Base-by-base conservation (phyloP, 2,113 vertebrate genomes). In the Tachuris rubrigastra region DNA sequence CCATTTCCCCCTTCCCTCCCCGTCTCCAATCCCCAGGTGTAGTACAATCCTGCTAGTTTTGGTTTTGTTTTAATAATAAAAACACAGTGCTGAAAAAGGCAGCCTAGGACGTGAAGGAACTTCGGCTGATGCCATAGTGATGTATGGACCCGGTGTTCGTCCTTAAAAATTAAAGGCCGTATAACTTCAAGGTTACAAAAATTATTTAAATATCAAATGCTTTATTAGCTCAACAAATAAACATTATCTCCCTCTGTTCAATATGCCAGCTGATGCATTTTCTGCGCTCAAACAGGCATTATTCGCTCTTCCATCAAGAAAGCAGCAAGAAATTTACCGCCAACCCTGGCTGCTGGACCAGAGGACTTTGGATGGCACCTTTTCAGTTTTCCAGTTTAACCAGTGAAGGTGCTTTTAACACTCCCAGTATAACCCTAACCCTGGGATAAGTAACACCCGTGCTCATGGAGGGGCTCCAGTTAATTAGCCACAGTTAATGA, bases 11-110 rank as follows among this genome's bases (percentile, higher is more conserved):
- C 24, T 25, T 50, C 24, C 5, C 7, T n/a, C n/a, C n/a, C n/a
- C n/a, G n/a, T n/a, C 3, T 27, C 7, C 7, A 35, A 0, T 3
- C 24, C 7, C 7, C 33, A 0, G 2, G 14, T 7, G n/a, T 37
- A 52, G 14, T 16, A 73, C 19, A 42, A 30, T 39, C 49, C 30
- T 15, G 6, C 33, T 33, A 8, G 4, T 20, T 25, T 42, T 28
- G 5, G 3, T 18, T 30, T 60, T 41, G 50, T 50, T 42, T 50
- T 31, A 67, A 20, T 39, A 67, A 25, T 37, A 18, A 60, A 81
- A 75, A 25, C 19, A 33, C 33, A 25, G 8, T 42, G 24, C 60
- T 65, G 13, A 44, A 59, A n/a, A 39, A 78, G 23, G 28, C 39
- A 14, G 23, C 35, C 42, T 37, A 25, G 15, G 23, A 50, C 8